A percentile compares a stretch with the other conserved stretches of the same genome.
These are phyloP conservation scores for Agapornis canus DNA, from an alignment of 2,797 vertebrate genomes.

Conservation along the genomic window DNA sequence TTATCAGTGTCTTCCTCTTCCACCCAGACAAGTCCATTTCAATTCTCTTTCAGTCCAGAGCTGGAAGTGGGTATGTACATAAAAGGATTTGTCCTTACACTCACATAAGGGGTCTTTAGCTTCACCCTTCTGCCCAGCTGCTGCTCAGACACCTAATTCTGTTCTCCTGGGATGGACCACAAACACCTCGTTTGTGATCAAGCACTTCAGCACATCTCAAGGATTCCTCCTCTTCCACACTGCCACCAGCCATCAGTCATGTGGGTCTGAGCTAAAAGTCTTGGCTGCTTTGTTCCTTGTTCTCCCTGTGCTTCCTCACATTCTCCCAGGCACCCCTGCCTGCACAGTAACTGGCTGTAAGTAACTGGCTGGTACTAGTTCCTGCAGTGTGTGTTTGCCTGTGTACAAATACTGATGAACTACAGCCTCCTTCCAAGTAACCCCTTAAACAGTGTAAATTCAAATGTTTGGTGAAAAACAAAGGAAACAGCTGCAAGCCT, in stretches of 20 bases:
- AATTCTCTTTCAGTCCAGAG: background rate
- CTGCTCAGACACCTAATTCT: background rate
- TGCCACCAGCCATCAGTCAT: fast-evolving
- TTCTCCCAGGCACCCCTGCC: background rate
- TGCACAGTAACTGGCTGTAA: fast-evolving
- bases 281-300: background rate
- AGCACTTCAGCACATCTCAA: background rate
- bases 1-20: background rate
- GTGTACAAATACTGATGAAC: background rate
- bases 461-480: conserved; percentile 20
- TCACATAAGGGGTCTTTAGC: background rate
- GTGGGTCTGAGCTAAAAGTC: background rate
- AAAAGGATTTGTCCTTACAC: background rate
- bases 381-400: background rate
- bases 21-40: background rate
- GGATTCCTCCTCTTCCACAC: background rate
- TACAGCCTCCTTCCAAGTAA: background rate
- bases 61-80: fast-evolving
- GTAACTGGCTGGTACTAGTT: background rate
- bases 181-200: background rate
- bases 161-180: background rate
- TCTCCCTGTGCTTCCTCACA: background rate
- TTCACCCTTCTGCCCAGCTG: background rate
- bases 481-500: background rate
- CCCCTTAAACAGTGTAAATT: background rate